Base-by-base conservation (phyloP, 2,888 invertebrate species). In the Troilus luridus region DNA sequence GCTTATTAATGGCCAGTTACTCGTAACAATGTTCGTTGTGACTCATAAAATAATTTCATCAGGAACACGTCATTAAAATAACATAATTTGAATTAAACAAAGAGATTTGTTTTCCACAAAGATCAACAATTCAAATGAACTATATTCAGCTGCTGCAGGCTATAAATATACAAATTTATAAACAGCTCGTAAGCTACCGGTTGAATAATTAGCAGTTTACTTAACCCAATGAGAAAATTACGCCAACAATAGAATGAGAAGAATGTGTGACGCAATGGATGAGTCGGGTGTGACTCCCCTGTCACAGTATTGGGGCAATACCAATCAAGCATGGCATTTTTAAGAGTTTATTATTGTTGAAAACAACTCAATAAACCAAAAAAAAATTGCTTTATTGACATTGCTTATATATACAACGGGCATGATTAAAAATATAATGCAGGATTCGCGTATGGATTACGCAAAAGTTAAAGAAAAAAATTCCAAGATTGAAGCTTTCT, bases 151-250 rank as follows among this genome's bases (percentile, higher is more conserved):
- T 21, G 19, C 6, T 9, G 11, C 24, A 11, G 11, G 24, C 24
- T 5, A 41, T 41, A 3, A 11, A 67, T 11, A 11, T 11, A 10
- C 5, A 24, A 11, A 67, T 24, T 14, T 12, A 14, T 19, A 67
- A 14, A 24, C 24, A 41, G 12, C 5, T 72, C 72, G 14, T 0
- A 27, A 72, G 24, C 11, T 72, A 8, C 72, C 24, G 19, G 27
- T 72, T 72, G 72, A 17, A 77, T 77, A 77, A 77, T 77, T 77
- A 27, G 3, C 19, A 77, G 72, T 77, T 77, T 77, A 77, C 72
- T 77, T 77, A 27, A 77, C 41, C 9, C 27, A 7, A 41, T 41
- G 72, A 27, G 72, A 77, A 77, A 77, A 77, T 77, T 27, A 77
- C 41, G 72, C 27, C 72, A 77, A 9, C 0, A 11, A 7, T 77